These are phyloP conservation scores for Malthinus flaveolus DNA, from an alignment of 2,888 invertebrate species.

Conservation along the genomic window DNA sequence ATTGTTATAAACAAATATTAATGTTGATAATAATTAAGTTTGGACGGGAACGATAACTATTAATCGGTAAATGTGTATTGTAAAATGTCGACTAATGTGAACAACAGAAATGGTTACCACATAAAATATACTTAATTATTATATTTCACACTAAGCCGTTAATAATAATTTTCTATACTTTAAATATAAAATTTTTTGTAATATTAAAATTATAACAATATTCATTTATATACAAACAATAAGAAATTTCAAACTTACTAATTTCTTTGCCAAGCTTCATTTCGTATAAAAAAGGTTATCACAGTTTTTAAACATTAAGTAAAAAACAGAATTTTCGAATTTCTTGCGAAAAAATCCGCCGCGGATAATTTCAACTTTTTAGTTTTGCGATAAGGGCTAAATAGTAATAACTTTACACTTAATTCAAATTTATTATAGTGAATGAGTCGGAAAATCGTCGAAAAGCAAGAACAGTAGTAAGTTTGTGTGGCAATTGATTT, in stretches of 20 bases:
- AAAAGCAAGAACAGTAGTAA: conserved; percentile 47
- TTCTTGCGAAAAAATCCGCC: too few relatives aligned
- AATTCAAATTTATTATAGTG: conserved; percentile 4
- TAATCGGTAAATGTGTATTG: too few relatives aligned
- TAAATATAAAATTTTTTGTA: conserved; percentile 29
- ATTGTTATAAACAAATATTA: conserved; percentile 13
- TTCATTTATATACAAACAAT: conserved; percentile 23
- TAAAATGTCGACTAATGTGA: too few relatives aligned
- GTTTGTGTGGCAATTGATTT: conserved; percentile 43
- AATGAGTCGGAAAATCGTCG: conserved; percentile 1
- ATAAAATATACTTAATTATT: too few relatives aligned
- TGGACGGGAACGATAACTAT: too few relatives aligned
- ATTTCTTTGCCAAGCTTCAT: conserved; percentile 37
- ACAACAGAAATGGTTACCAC: too few relatives aligned
- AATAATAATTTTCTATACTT: conserved; percentile 9
- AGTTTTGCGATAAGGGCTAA: too few relatives aligned
- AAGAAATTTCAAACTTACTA: conserved; percentile 43
- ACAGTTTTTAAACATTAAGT: conserved; percentile 22
- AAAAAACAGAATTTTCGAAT: background rate
- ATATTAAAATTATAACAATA: conserved; percentile 15
- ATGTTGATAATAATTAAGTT: background rate
- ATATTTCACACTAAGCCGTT: background rate
- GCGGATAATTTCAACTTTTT: too few relatives aligned
- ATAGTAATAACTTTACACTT: too few relatives aligned
- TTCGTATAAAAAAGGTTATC: conserved; percentile 27